Conservation (phyloP, 2,113 vertebrate genomes). For the Carollia perspicillata region DNA sequence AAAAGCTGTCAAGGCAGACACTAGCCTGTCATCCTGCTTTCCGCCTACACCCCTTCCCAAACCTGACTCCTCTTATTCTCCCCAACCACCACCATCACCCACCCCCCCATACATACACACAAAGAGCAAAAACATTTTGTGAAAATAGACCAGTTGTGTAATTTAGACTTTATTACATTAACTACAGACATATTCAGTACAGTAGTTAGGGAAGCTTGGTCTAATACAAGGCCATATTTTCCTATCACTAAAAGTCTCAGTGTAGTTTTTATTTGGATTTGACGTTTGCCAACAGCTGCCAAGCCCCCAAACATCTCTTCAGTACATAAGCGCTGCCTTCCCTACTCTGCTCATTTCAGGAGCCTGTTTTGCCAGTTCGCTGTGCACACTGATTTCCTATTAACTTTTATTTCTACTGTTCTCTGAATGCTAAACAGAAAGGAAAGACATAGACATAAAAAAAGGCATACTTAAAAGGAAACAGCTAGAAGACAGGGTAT, state of each 20-base stretch:
- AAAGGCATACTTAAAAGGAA: not conserved
- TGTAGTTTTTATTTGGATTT: constrained; percentile 34
- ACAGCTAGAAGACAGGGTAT: not conserved
- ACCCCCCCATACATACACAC: not conserved
- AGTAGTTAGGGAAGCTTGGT: not conserved
- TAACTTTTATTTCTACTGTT: constrained; percentile 49
- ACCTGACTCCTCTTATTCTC: constrained; percentile 16
- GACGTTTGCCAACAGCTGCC: constrained; percentile 53
- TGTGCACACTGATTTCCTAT: not conserved
- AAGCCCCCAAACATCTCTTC: constrained; percentile 32
- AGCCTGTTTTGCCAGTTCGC: constrained; percentile 17
- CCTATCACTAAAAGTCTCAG: not conserved
- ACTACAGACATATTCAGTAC: not conserved
- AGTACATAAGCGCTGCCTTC: not conserved
- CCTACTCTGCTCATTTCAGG: not conserved
- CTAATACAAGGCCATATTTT: not conserved
- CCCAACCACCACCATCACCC: not conserved
- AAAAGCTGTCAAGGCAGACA: constrained; percentile 60
- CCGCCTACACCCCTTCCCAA: constrained; percentile 48
- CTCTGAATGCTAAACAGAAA: constrained; percentile 18
- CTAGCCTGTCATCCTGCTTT: constrained; percentile 60
- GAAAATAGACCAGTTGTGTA: constrained; percentile 57
- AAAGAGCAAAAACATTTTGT: constrained; percentile 52
- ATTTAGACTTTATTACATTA: constrained; percentile 12
- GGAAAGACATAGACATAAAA: constrained; percentile 23